Percentiles rank a stretch among this genome's conserved stretches.
Conservation (phyloP, 2,797 vertebrate genomes). For the Mallotus villosus region DNA sequence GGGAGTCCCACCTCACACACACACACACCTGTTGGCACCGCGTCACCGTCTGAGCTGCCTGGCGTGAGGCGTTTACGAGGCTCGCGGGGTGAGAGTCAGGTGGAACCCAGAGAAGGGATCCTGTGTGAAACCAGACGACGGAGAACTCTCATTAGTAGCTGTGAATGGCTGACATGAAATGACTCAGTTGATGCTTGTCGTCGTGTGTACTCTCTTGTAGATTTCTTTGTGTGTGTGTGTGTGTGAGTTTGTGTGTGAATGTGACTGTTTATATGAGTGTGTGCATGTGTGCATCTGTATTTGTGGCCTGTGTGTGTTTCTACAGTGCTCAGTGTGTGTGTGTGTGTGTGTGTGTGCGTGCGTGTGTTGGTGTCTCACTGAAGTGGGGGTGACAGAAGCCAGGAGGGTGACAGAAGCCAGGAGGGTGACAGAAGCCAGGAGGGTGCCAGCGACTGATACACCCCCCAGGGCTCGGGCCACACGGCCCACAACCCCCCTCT, state of each 20-base stretch:
- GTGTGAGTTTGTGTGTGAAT: not conserved
- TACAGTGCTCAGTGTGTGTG: not conserved
- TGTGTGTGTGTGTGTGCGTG: not conserved
- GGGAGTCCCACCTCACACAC: not conserved
- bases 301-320: not conserved
- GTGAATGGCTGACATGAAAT: not conserved
- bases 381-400: no score
- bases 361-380: not conserved
- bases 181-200: not conserved
- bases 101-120: not conserved
- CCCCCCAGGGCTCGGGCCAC: not conserved
- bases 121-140: not conserved
- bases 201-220: not conserved
- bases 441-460: conserved; percentile 1
- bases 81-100: not conserved
- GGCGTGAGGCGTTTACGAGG: not conserved
- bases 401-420: no score
- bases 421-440: not conserved
- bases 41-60: conserved; percentile 1
- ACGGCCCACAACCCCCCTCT: not conserved
- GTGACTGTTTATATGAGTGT: not conserved
- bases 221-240: not conserved
- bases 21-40: conserved; percentile 1
- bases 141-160: not conserved
- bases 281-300: not conserved